Evolutionary conservation across 2,113 vertebrate genomes (phyloP).

Genomic region (Menidia beryllina): DNA sequence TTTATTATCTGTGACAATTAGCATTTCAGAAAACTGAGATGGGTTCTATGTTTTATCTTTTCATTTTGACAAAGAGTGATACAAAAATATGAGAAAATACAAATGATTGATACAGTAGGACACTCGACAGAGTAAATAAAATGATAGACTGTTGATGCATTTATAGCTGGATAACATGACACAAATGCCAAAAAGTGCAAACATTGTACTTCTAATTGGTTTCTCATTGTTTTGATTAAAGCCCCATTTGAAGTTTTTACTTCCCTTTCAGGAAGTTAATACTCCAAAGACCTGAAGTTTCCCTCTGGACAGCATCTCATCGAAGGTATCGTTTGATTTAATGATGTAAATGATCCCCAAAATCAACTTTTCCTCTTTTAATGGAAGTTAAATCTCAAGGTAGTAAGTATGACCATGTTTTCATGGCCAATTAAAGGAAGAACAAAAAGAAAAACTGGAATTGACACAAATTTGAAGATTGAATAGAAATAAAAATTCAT

Average conservation of each 20-base stretch:
- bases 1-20: constrained; percentile 18
- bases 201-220: constrained; percentile 4
- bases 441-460: too few species aligned
- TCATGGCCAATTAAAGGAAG: constrained; percentile 23
- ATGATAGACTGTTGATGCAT: not conserved
- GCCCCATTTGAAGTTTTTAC: constrained; percentile 41
- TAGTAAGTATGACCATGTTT: constrained; percentile 40
- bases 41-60: not conserved
- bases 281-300: constrained; percentile 49
- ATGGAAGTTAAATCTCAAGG: constrained; percentile 41
- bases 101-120: not conserved
- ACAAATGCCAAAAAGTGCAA: constrained; percentile 1
- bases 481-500: too few species aligned
- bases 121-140: not conserved
- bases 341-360: constrained; percentile 55
- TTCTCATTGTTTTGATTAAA: constrained; percentile 32
- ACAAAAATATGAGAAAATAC: too few species aligned
- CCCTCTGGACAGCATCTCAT: constrained; percentile 44
- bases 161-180: constrained; percentile 9
- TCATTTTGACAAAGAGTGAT: not conserved
- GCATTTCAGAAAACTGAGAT: too few species aligned
- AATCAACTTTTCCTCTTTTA: constrained; percentile 48
- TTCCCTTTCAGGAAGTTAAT: too few species aligned
- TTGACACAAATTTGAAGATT: constrained; percentile 16
- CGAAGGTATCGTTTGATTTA: constrained; percentile 45